Evolutionary conservation across 2,888 invertebrate species (phyloP).

Genomic region (Palloptera scutellata): DNA sequence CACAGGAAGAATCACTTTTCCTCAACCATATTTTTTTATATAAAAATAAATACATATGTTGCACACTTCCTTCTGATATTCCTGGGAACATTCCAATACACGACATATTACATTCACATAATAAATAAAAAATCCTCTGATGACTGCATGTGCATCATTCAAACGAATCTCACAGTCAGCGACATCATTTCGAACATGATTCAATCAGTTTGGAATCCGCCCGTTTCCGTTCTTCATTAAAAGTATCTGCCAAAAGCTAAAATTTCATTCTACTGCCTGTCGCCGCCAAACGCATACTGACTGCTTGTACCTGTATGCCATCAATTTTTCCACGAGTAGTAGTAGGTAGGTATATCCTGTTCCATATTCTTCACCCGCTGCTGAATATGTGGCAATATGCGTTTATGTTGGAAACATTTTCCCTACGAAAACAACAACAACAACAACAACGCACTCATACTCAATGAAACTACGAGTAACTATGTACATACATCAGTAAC

Average conservation of each 20-base stretch:
- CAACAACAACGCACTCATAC: constrained; percentile 1
- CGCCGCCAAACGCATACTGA: constrained; percentile 2
- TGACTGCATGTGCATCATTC: neutral
- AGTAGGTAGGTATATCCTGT: neutral
- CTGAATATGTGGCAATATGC: constrained; percentile 14
- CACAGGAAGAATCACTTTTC: no score
- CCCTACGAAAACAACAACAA: constrained; percentile 13
- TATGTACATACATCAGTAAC: constrained; percentile 8
- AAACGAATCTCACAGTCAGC: neutral
- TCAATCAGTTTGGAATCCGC: constrained; percentile 60
- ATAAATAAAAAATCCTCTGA: neutral
- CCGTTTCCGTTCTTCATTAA: constrained; percentile 55
- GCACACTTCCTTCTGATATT: neutral
- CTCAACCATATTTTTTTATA: no score
- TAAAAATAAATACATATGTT: no score
- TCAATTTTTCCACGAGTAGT: constrained; percentile 14
- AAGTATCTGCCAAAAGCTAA: neutral
- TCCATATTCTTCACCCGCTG: constrained; percentile 12
- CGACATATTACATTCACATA: neutral
- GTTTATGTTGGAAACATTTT: constrained; percentile 8
- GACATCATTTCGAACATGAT: constrained; percentile 39
- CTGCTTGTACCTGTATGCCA: constrained; percentile 27
- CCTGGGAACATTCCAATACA: neutral
- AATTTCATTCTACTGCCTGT: constrained; percentile 1
- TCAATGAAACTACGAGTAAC: neutral